These are phyloP conservation scores for Microcebus lehilahytsara DNA, from an alignment of 2,113 vertebrate species.

Conservation along the genomic window DNA sequence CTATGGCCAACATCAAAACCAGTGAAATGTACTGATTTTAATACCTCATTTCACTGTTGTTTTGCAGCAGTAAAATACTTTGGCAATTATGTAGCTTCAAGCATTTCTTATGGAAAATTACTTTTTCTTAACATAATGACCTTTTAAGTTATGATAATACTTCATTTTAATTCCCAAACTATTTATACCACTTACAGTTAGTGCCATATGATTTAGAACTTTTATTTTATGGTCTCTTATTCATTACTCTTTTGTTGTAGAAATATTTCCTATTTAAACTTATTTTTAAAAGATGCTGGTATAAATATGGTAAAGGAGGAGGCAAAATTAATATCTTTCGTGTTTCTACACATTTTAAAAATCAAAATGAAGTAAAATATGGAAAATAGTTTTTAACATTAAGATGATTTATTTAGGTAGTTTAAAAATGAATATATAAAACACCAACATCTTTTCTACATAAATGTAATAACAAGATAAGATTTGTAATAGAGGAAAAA, in stretches of 20 bases:
- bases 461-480: background rate
- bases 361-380: background rate
- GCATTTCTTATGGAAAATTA: constrained; percentile 64
- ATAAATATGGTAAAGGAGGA: background rate
- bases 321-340: background rate
- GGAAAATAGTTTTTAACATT: constrained; percentile 1
- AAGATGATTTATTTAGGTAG: background rate
- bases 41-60: constrained; percentile 56
- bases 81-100: constrained; percentile 32
- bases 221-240: constrained; percentile 27
- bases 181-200: constrained; percentile 38
- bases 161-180: constrained; percentile 66
- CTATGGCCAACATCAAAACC: background rate
- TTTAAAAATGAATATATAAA: background rate
- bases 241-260: background rate
- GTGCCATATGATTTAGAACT: constrained; percentile 1
- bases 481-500: background rate
- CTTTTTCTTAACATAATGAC: constrained; percentile 56
- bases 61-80: constrained; percentile 57
- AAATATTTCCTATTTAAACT: constrained; percentile 33
- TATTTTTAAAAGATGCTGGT: background rate
- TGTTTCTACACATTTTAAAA: background rate
- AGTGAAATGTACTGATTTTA: constrained; percentile 50
- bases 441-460: background rate
- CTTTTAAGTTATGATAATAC: constrained; percentile 49